Base-by-base conservation (phyloP, 1,140 invertebrate species). In the Ostrea edulis region DNA sequence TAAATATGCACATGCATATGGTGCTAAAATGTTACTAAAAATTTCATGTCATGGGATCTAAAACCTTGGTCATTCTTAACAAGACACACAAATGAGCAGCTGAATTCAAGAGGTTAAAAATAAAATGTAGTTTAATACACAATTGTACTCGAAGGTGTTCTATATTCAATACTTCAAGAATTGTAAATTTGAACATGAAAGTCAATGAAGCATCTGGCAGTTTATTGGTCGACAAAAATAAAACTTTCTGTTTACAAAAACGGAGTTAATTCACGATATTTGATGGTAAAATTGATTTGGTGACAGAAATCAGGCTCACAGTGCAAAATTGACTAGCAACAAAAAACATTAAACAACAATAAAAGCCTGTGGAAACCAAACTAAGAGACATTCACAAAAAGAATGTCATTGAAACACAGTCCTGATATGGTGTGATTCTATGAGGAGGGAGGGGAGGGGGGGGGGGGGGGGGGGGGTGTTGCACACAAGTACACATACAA, bases 11-110 rank as follows among this genome's bases (percentile, higher is more conserved):
- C 5, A 25, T 11, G 14, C 22, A 14, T 29, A 29, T 29, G 58
- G 29, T 29, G 25, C 5, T 77, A 77, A 77, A 77, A 71, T 71
- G 22, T 29, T 29, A 14, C 4, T 71, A 71, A 77, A 77, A 77
- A 29, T 77, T 77, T 8, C 14, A 77, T 77, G 68, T 77, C 68
- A 77, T 77, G 68, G 68, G 25, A 9, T 77, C 68, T 77, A 77
- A 77, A 77, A 77, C 35, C 68, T 77, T 62, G 29, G 68, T 77
- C 29, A 77, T 14, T 25, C 22, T 35, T 77, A 77, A 62, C 58
- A 62, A n/a, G n/a, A 62, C 17, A 20, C 9, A 62, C 29, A 8
- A 14, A 11, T 29, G 14, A 77, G 29, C 25, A 77, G 12, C 68
- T 77, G 22, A 12, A 12, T 8, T 12, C 11, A 29, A 77, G 25